A percentile compares a stretch with the other conserved stretches of the same genome.
Conservation (phyloP, 2,888 invertebrate genomes). For the Drosophila ochracea region DNA sequence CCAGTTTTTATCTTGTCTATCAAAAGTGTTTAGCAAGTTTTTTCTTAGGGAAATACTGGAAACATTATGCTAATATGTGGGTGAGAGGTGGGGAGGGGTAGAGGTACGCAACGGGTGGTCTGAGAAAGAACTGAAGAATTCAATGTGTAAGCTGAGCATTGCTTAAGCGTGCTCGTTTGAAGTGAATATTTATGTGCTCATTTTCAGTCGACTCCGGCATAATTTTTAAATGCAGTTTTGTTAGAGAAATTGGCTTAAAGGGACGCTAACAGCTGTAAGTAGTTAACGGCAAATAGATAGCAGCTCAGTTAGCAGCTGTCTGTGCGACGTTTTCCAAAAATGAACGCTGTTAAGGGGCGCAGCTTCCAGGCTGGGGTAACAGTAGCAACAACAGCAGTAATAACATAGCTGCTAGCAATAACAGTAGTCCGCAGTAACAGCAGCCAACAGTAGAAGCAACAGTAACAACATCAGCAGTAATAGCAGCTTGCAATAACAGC, state of each 20-base stretch:
- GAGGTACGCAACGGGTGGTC: slow-evolving; percentile 38
- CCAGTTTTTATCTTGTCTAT: slow-evolving; percentile 80
- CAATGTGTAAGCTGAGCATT: slow-evolving; percentile 19
- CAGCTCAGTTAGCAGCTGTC: slow-evolving; percentile 7
- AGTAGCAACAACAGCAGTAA: slow-evolving; percentile 12
- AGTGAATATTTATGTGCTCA: slow-evolving; percentile 45
- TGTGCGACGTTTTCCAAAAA: slow-evolving; percentile 51
- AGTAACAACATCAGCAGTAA: not conserved
- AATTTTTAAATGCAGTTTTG: slow-evolving; percentile 69
- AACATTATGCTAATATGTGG: slow-evolving; percentile 79
- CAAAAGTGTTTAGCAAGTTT: slow-evolving; percentile 81
- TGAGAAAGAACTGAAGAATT: slow-evolving; percentile 14
- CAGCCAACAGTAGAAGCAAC: not conserved
- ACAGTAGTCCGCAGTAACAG: not conserved
- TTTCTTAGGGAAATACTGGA: slow-evolving; percentile 69
- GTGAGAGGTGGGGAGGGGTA: not conserved
- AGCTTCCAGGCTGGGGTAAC: slow-evolving; percentile 59
- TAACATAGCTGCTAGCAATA: not conserved
- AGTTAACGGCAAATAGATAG: not conserved
- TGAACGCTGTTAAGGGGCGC: slow-evolving; percentile 56
- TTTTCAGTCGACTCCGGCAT: slow-evolving; percentile 55
- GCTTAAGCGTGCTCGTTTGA: not conserved
- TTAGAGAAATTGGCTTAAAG: slow-evolving; percentile 52
- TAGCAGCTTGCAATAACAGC: too few relatives aligned
- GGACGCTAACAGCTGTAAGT: slow-evolving; percentile 13